Base-by-base conservation (phyloP, 1,140 invertebrate genomes). In the Dendroctonus ponderosae region DNA sequence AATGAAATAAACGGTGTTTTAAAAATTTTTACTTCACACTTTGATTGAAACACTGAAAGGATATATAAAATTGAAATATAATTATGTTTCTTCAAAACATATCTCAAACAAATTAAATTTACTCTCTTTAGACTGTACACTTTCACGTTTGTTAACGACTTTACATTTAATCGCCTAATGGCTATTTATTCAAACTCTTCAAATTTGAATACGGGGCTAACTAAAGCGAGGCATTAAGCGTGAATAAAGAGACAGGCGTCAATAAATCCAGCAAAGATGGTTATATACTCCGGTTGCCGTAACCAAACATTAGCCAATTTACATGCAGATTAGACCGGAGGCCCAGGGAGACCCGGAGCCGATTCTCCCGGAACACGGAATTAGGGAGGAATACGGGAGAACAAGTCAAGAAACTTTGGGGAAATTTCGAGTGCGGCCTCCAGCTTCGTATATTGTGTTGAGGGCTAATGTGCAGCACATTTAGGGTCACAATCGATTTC, bases 221-320 rank as follows among this genome's bases (percentile, higher is more conserved):
- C 12, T 54, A 38, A 54, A 54, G 38, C 52, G 37, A 54, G 26
- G 52, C 57, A 46, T 9, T 60, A 49, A 38, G n/a, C 60, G 8
- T n/a, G 48, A 62, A 56, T 64, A 64, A 64, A 64, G 52, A n/a
- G 62, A 53, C 62, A 57, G 62, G 51, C 62, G 62, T 56, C 62
- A 56, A 64, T 64, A 64, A 64, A 64, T 64, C 62, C 62, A 38
- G 42, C 38, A 56, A 64, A 64, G 62, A 64, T 57, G 62, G 62
- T 64, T 64, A 64, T 64, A 64, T 64, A 64, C 54, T 41, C n/a
- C 53, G 62, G 51, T 64, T 64, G 62, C 52, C 62, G 62, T 64
- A 64, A 64, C 62, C 62, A 64, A 64, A 64, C 62, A 64, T 64
- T 64, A 57, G 62, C 52, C 52, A 64, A 64, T 64, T 64, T 64